Evolutionary conservation across 2,888 invertebrate species (phyloP), one percentile per base, ranked within the genome.

Genomic region (Cryptus viduatorius): DNA sequence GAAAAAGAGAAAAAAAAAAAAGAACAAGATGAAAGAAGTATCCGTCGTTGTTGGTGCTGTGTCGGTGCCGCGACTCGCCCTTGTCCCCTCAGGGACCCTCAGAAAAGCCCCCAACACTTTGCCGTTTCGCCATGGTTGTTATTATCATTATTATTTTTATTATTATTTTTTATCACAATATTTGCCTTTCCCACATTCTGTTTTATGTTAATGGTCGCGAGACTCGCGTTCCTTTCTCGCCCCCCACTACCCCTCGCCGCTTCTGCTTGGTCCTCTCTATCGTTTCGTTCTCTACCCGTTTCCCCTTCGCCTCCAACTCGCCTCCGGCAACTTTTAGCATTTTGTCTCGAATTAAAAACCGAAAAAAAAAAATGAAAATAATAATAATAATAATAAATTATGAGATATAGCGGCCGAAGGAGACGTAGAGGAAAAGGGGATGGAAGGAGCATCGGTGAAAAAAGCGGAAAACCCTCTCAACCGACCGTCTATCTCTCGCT

Each of bases 341-440:
- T 92, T 92, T 91, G 90, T 91, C 91, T 91, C 92, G 90, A 91
- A 91, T 91, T 92, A 91, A 91, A 91, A 91, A 92, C 90, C 8
- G 16, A 72, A 75, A 73, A 73, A 53, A 53, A 7, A 61, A 59
- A n/a, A n/a, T n/a, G n/a, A n/a, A n/a, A n/a, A n/a, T n/a, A n/a
- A 14, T n/a, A 50, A 53, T 16, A 4, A n/a, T 29, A 31, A 31
- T 29, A 61, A 61, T 0, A 29, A 31, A 61, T 14, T 14, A 31
- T 31, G 61, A 31, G 61, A 61, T 61, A 61, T 14, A 29, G n/a
- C 61, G 31, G 14, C 10, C 10, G 24, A 24, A 3, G 56, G 2
- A 24, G 12, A 56, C 10, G 56, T 12, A 10, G 56, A 12, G 56
- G 31, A 4, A 7, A 59, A n/a, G 14, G 29, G 61, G 61, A 61